Base-by-base conservation (phyloP, 2,113 vertebrate genomes). In the Lichenostomus cassidix region DNA sequence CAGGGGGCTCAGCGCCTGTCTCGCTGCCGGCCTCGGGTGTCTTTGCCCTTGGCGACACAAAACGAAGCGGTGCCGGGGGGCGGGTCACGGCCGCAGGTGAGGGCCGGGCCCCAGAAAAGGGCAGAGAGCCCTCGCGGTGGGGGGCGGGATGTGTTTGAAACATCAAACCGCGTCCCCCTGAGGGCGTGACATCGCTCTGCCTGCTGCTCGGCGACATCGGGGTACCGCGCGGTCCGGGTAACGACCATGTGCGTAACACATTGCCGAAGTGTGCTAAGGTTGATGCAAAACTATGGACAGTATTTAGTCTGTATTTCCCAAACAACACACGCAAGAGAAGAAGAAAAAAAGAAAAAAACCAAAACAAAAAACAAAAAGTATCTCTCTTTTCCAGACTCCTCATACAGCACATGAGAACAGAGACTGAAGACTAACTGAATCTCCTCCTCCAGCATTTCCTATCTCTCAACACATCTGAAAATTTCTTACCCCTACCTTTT, bases 231-330 rank as follows among this genome's bases (percentile, higher is more conserved):
- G 10, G 19, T 24, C 21, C 9, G 15, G 10, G 21, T 16, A 18
- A 20, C 1, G 50, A 22, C 9, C 52, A 0, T 3, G 35, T 4
- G 56, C 71, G 0, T 5, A 35, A 11, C 19, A 2, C 33, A n/a
- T 4, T 4, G n/a, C 41, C 7, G 28, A 28, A 15, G 19, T 2
- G 47, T 65, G 17, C 41, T 4, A 3, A 5, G 20, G 15, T 2
- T 12, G n/a, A 18, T 15, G 24, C 3, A 31, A 28, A 63, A 17
- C 63, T 71, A 5, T 3, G n/a, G 53, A 3, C 27, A 12, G 6
- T 4, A 1, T 3, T 73, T 25, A 25, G 24, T 18, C 42, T 19
- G 15, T 19, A 5, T 13, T 58, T 39, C 28, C 44, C 52, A 52
- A 58, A 62, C 10, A 49, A 14, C 8, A 2, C 16, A 7, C 3